Evolutionary conservation across 2,113 vertebrate genomes (phyloP).

Genomic region (Toxotes chatareus): DNA sequence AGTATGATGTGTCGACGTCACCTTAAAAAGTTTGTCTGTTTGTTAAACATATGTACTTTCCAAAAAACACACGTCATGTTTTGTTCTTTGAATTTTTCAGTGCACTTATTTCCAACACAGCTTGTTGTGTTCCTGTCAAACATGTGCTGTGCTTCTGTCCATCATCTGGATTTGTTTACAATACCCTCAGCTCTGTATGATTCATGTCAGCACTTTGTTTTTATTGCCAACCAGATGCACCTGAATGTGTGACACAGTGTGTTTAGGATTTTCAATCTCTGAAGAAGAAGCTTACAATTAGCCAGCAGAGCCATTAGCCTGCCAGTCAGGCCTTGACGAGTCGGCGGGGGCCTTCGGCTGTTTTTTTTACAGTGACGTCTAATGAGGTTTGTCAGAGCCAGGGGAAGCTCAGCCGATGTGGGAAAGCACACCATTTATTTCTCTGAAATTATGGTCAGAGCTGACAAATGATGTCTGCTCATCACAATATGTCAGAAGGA

Average conservation of each 20-base stretch:
- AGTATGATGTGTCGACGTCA: neutral
- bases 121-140: constrained; percentile 1
- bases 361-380: constrained; percentile 12
- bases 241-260: neutral
- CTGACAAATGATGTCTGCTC: constrained; percentile 23
- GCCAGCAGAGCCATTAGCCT: constrained; percentile 48
- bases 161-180: constrained; percentile 1
- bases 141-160: neutral
- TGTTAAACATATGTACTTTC: neutral
- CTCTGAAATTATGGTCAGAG: constrained; percentile 16
- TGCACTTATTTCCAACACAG: neutral
- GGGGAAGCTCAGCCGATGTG: constrained; percentile 1
- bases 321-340: constrained; percentile 38
- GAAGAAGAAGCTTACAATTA: constrained; percentile 46
- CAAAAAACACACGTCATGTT: neutral
- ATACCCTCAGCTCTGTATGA: neutral
- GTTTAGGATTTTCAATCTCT: constrained; percentile 22
- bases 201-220: neutral
- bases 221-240: neutral
- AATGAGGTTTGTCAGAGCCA: constrained; percentile 44
- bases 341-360: neutral
- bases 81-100: no score
- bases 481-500: neutral
- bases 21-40: constrained; percentile 5
- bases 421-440: constrained; percentile 20